Base-by-base conservation (phyloP, 1,140 invertebrate species). In the Bacillus rossius region DNA sequence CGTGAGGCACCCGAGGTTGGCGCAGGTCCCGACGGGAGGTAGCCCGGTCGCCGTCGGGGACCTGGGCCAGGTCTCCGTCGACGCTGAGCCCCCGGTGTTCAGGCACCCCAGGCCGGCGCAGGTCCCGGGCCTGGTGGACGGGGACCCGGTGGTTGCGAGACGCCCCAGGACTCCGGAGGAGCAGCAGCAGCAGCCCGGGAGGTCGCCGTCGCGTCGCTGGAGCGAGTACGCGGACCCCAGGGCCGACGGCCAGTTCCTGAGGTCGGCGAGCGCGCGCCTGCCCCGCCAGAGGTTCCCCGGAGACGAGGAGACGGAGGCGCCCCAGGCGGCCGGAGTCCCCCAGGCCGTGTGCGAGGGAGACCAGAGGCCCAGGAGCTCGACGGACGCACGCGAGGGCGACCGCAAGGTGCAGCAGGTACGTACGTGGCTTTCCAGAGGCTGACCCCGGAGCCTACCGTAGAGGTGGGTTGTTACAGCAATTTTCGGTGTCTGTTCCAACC, bases 211-310 rank as follows among this genome's bases (percentile, higher is more conserved):
- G n/a, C 42, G 66, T 64, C 49, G 64, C 29, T 68, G 67, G 67
- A 62, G 68, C 60, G 63, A 66, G 10, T 67, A 67, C 64, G 42
- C 67, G 51, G 37, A 53, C 57, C 41, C 68, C 61, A 68, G 71
- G 62, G 71, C 64, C 67, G 72, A 49, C 60, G 80, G 83, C 55
- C 81, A 81, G 65, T 87, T 87, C 67, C 75, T 80, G 57, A 79
- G 90, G 66, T 91, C 89, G 17, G 89, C 89, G 13, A 91, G 88
- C 68, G 90, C 89, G 2, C 75, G 90, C 38, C 73, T 92, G 58
- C 84, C 88, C 22, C 79, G 84, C 37, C 81, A 79, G 8, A 62
- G 73, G 2, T 70, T 72, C 53, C 64, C 72, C 17, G 49, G 75
- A 69, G 64, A 70, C 64, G 38, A 75, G 70, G 61, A 77, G 77